Evolutionary conservation across 2,888 invertebrate genomes (phyloP).

Genomic region (Scaeva pyrastri): DNA sequence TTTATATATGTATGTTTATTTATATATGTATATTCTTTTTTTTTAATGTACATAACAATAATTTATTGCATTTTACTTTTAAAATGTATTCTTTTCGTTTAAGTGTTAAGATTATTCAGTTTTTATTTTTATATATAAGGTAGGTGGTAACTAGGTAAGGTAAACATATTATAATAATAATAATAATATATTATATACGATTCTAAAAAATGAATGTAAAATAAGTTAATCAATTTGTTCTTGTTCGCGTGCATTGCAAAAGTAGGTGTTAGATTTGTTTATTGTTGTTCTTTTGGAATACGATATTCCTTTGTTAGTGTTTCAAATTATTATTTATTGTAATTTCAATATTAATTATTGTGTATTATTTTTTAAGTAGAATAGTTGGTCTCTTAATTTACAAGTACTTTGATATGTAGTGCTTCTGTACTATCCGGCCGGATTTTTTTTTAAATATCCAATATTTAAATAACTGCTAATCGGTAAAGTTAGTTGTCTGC

Average conservation of each 20-base stretch:
- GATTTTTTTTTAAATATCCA: conserved; percentile 83
- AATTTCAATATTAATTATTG: background rate
- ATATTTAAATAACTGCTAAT: conserved; percentile 84
- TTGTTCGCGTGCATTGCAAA: conserved; percentile 64
- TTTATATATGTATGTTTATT: background rate
- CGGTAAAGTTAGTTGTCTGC: conserved; percentile 84
- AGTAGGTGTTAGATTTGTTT: conserved; percentile 12
- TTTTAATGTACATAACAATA: conserved; percentile 62
- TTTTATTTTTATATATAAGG: conserved; percentile 11
- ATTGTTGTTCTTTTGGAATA: conserved; percentile 19
- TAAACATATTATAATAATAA: conserved; percentile 6
- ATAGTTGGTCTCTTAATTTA: conserved; percentile 78
- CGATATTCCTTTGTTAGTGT: conserved; percentile 32
- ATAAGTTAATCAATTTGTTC: conserved; percentile 70
- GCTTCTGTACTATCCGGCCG: conserved; percentile 83
- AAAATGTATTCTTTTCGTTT: conserved; percentile 56
- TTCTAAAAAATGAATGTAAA: conserved; percentile 61
- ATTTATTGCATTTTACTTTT: conserved; percentile 64
- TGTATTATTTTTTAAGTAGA: conserved; percentile 47
- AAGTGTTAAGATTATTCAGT: conserved; percentile 23
- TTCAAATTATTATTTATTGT: background rate
- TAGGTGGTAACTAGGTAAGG: conserved; percentile 33
- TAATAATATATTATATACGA: conserved; percentile 11
- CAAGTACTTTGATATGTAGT: conserved; percentile 83
- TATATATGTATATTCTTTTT: background rate